Evolutionary conservation across 2,888 invertebrate genomes (phyloP).

Genomic region (Nasonovia ribisnigri): DNA sequence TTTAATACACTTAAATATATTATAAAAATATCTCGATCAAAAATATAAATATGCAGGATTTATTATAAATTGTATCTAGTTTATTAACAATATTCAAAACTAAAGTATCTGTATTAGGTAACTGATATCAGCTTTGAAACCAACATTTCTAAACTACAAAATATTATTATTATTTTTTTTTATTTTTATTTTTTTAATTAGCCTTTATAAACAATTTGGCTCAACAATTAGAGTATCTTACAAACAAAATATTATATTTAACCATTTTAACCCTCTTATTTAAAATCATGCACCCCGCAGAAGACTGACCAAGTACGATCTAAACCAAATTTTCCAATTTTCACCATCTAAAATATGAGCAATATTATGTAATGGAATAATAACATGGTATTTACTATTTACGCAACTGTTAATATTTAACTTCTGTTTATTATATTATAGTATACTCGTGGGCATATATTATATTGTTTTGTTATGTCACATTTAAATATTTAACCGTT

Average conservation of each 20-base stretch:
- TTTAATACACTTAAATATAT: background rate
- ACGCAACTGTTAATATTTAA: background rate
- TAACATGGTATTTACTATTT: background rate
- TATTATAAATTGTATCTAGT: background rate
- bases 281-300: background rate
- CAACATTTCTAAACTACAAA: background rate
- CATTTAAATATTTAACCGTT: slow-evolving; percentile 5
- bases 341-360: background rate
- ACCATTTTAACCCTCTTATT: background rate
- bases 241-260: too few relatives aligned
- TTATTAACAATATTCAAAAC: background rate
- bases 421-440: background rate
- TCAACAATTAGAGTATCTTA: too few relatives aligned
- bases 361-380: background rate
- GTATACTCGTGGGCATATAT: background rate
- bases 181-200: too few relatives aligned
- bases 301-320: background rate
- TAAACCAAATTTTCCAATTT: background rate
- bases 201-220: too few relatives aligned
- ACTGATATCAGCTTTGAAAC: background rate
- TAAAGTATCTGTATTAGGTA: background rate
- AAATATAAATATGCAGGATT: background rate
- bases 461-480: slow-evolving; percentile 2
- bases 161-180: too few relatives aligned
- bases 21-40: background rate